Evolutionary conservation across 2,113 vertebrate species (phyloP).

Genomic region (Mirza zaza): DNA sequence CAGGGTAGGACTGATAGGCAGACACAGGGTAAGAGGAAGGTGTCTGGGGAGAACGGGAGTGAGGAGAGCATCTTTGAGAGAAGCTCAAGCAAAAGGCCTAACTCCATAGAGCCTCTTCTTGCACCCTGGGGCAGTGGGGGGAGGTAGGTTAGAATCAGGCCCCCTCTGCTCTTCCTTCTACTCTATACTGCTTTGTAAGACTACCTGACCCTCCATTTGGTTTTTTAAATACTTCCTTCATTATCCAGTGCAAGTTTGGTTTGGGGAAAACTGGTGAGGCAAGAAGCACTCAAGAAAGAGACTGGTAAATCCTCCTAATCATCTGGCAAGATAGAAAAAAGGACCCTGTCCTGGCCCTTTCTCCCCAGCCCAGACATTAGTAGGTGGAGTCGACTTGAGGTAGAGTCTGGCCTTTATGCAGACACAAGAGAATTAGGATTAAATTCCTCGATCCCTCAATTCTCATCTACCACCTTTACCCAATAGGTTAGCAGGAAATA

Average conservation of each 20-base stretch:
- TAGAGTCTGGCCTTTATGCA: background rate
- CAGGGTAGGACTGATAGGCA: background rate
- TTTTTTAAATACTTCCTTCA: background rate
- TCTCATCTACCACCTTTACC: background rate
- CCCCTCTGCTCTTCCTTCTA: background rate
- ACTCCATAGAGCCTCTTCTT: background rate
- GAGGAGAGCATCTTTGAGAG: background rate
- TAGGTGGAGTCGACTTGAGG: background rate
- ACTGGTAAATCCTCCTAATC: background rate
- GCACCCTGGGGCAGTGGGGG: background rate
- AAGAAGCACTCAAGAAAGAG: background rate
- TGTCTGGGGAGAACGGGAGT: background rate
- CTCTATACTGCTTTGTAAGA: background rate
- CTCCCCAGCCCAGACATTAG: background rate
- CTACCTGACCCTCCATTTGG: background rate
- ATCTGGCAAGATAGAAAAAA: background rate
- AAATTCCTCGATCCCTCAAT: background rate
- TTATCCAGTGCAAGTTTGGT: background rate
- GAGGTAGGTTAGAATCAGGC: background rate
- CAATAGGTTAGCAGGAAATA: background rate
- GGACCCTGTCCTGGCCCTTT: background rate
- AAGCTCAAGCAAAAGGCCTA: background rate
- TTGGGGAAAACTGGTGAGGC: background rate
- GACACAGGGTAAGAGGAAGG: background rate
- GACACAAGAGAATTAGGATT: background rate